A percentile compares a stretch with the other conserved stretches of the same genome.
These are phyloP conservation scores for Philotrypesis tridentata DNA, from an alignment of 1,140 invertebrate species.

Conservation along the genomic window DNA sequence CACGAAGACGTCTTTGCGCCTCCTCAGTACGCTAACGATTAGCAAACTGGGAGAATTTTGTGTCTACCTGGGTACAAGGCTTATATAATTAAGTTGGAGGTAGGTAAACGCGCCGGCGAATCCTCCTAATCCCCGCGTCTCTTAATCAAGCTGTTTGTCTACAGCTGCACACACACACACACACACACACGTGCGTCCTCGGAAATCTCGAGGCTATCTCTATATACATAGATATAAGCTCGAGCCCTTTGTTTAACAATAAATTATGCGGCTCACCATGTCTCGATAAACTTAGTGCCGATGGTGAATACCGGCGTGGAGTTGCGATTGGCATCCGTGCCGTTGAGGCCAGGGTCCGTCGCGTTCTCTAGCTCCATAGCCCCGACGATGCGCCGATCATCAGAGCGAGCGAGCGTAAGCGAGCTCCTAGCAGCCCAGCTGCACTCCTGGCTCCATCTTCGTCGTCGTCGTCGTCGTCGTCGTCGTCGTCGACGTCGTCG, in stretches of 20 bases:
- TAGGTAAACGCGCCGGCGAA: background rate
- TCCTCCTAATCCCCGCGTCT: background rate
- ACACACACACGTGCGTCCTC: no score
- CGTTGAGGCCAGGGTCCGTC: constrained; percentile 65
- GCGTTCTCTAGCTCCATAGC: constrained; percentile 64
- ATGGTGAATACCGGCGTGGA: constrained; percentile 78
- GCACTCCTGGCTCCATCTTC: constrained; percentile 51
- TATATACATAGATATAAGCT: background rate
- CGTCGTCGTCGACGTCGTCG: no score
- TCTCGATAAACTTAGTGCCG: constrained; percentile 79
- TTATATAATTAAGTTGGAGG: no score
- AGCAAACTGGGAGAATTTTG: background rate
- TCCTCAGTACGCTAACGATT: background rate
- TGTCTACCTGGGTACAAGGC: background rate
- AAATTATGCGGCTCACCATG: constrained; percentile 75
- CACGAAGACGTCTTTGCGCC: no score
- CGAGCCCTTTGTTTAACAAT: background rate
- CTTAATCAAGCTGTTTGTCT: constrained; percentile 21
- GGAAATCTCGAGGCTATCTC: no score
- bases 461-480: no score
- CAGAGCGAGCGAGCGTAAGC: constrained; percentile 5
- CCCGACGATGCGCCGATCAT: constrained; percentile 4
- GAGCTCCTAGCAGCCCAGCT: constrained; percentile 42
- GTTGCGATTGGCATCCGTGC: constrained; percentile 73
- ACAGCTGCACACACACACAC: background rate